These are phyloP conservation scores for Emydocephalus ijimae DNA, from an alignment of 2,113 vertebrate genomes.

Conservation along the genomic window DNA sequence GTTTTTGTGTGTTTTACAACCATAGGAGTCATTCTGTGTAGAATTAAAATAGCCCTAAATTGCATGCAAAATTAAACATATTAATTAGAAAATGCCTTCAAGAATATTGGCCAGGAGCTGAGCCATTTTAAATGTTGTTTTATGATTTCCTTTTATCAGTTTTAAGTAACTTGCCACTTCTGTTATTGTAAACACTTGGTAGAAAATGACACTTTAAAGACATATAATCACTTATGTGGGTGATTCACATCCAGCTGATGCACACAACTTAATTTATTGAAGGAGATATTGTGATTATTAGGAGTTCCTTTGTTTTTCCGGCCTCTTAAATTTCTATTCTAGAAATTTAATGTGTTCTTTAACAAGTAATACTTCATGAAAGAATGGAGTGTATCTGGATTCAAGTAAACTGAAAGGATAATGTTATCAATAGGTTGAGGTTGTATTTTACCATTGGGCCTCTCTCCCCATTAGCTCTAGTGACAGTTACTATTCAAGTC, in stretches of 20 bases:
- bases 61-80: not conserved
- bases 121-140: constrained; percentile 29
- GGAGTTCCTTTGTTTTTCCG: not conserved
- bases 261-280: constrained; percentile 21
- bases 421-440: not conserved
- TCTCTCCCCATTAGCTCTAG: not conserved
- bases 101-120: constrained; percentile 11
- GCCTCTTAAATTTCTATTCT: not conserved
- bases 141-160: constrained; percentile 26
- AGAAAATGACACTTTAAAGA: not conserved
- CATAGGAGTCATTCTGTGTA: not conserved
- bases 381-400: not conserved
- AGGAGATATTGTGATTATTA: not conserved
- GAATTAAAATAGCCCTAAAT: not conserved
- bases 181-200: constrained; percentile 9
- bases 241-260: constrained; percentile 4
- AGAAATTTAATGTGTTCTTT: not conserved
- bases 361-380: not conserved
- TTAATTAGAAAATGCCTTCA: not conserved
- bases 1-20: not conserved
- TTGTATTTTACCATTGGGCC: not conserved
- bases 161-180: constrained; percentile 26
- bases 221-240: not conserved
- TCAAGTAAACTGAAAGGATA: not conserved
- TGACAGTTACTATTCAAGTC: not conserved